Evolutionary conservation across 2,113 vertebrate genomes (phyloP).

Genomic region (Bettongia penicillata): DNA sequence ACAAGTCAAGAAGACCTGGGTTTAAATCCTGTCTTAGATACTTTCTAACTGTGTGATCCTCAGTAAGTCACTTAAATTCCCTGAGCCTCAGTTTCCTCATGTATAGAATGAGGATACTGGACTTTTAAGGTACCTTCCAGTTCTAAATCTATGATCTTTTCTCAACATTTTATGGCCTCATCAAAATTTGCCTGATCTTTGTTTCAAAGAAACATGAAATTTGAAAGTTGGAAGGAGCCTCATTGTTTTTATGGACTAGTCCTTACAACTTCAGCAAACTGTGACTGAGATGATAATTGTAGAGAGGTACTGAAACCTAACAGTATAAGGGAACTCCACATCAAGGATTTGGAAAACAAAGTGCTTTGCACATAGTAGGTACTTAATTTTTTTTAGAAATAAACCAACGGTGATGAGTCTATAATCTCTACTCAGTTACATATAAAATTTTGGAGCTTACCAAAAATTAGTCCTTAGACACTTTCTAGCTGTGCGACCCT

Average conservation of each 20-base stretch:
- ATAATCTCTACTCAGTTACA: neutral
- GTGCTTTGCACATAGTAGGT: neutral
- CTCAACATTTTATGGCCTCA: neutral
- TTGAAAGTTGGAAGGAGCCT: neutral
- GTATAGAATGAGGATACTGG: neutral
- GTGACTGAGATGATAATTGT: neutral
- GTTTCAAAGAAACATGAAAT: neutral
- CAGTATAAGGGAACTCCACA: neutral
- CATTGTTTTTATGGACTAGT: neutral
- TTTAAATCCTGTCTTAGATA: neutral
- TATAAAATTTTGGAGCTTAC: neutral
- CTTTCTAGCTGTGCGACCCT: too few species aligned
- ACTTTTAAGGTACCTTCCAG: neutral
- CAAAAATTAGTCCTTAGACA: neutral
- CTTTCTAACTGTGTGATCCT: neutral
- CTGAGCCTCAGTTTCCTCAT: neutral
- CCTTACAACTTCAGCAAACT: neutral
- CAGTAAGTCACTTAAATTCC: neutral
- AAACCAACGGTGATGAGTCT: neutral
- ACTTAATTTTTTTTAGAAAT: neutral
- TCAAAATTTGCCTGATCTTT: neutral
- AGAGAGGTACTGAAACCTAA: neutral
- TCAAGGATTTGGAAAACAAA: neutral
- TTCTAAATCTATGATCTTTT: neutral
- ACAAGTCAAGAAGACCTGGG: neutral